Conservation (phyloP, 1,140 invertebrate species). For the Maniola jurtina region DNA sequence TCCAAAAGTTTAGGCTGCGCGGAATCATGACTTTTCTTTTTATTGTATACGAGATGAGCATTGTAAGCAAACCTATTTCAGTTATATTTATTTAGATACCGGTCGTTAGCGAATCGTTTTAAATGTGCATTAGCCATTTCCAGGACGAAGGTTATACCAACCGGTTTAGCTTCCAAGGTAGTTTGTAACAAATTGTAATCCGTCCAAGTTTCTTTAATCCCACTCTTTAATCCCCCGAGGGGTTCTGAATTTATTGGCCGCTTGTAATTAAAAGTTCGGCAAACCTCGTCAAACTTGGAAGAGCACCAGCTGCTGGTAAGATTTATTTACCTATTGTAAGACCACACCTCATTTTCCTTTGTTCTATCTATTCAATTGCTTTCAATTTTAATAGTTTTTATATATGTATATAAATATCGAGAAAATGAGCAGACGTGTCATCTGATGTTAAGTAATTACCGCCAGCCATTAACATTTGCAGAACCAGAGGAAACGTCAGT, state of each 20-base stretch:
- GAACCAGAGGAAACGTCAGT: too few species aligned
- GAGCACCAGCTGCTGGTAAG: constrained; percentile 14
- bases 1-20: too few species aligned
- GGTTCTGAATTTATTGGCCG: constrained; percentile 46
- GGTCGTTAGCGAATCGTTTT: background rate
- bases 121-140: background rate
- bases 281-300: constrained; percentile 42
- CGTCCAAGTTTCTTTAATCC: constrained; percentile 30
- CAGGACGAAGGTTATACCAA: background rate
- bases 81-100: too few species aligned
- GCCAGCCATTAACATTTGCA: too few species aligned
- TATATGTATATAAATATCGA: background rate
- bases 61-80: too few species aligned
- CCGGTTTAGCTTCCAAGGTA: constrained; percentile 1
- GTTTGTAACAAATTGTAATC: constrained; percentile 8
- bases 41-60: too few species aligned
- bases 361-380: background rate
- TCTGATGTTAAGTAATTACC: too few species aligned
- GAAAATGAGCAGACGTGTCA: too few species aligned
- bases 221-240: constrained; percentile 31
- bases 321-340: background rate
- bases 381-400: background rate
- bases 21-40: too few species aligned
- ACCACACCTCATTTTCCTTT: background rate
- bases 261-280: constrained; percentile 49